Evolutionary conservation across 2,888 invertebrate species (phyloP).

Genomic region (Eupithecia pulchellata): DNA sequence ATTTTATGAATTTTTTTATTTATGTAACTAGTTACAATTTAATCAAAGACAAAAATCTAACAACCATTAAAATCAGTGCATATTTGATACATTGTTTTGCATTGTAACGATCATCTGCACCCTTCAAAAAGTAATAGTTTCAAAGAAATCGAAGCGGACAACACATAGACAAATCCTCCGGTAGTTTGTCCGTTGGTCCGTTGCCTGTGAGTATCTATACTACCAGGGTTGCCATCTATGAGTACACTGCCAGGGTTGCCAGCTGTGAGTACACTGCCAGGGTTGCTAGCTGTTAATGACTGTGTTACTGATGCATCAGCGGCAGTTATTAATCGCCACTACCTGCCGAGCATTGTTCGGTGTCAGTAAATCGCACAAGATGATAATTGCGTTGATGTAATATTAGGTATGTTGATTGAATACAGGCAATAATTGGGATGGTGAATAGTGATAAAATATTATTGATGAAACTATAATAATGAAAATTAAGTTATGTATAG

Average conservation of each 20-base stretch:
- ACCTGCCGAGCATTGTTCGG: conserved; percentile 21
- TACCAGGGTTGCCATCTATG: conserved; percentile 50
- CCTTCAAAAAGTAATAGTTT: no score
- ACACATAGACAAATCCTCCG: neutral
- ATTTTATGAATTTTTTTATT: no score
- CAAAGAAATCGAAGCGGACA: neutral
- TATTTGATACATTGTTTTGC: no score
- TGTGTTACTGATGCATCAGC: conserved; percentile 47
- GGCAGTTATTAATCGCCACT: conserved; percentile 46
- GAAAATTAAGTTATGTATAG: no score
- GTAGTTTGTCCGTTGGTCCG: neutral
- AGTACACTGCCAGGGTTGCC: conserved; percentile 47
- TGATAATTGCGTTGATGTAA: conserved; percentile 3
- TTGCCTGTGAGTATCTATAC: conserved; percentile 5
- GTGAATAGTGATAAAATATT: neutral
- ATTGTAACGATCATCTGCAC: no score
- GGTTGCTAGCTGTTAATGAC: conserved; percentile 50
- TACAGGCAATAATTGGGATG: neutral
- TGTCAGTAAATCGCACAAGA: conserved; percentile 10
- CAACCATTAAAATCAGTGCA: neutral
- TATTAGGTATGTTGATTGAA: neutral
- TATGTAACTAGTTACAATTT: no score
- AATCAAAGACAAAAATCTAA: no score
- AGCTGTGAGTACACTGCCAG: conserved; percentile 33
- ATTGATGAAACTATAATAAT: no score